Conservation (phyloP, 2,113 vertebrate genomes). For the Physeter macrocephalus region DNA sequence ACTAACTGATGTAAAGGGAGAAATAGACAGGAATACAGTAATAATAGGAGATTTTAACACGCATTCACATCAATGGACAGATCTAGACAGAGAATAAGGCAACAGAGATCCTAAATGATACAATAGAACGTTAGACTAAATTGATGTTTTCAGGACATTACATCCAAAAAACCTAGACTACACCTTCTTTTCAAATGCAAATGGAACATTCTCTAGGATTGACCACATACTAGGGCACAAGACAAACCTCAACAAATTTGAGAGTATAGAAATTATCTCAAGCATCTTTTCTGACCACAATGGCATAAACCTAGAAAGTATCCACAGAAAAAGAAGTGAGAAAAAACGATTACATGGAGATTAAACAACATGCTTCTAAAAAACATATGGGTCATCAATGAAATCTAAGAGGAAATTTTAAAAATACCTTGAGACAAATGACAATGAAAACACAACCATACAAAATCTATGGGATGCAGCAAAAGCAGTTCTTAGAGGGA, state of each 20-base stretch:
- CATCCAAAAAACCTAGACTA: neutral
- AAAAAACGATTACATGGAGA: neutral
- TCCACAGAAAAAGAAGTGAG: neutral
- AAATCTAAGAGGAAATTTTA: neutral
- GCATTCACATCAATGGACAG: neutral
- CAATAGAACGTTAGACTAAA: neutral
- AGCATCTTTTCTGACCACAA: neutral
- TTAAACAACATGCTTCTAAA: neutral
- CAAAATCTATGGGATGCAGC: neutral
- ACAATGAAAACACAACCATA: neutral
- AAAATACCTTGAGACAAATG: neutral
- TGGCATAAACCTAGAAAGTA: neutral
- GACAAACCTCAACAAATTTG: neutral
- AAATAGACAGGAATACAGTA: neutral
- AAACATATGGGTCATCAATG: neutral
- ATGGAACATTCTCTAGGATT: neutral
- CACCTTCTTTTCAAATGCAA: neutral
- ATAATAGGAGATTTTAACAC: neutral
- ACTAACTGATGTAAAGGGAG: neutral
- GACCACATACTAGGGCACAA: neutral
- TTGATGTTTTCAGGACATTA: neutral
- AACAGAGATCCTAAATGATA: neutral
- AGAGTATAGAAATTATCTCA: neutral
- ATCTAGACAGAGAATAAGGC: neutral
- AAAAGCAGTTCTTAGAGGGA: neutral